A percentile compares a stretch with the other conserved stretches of the same genome.
Evolutionary conservation across 2,113 vertebrate genomes (phyloP).

Genomic region (Poecile atricapillus): DNA sequence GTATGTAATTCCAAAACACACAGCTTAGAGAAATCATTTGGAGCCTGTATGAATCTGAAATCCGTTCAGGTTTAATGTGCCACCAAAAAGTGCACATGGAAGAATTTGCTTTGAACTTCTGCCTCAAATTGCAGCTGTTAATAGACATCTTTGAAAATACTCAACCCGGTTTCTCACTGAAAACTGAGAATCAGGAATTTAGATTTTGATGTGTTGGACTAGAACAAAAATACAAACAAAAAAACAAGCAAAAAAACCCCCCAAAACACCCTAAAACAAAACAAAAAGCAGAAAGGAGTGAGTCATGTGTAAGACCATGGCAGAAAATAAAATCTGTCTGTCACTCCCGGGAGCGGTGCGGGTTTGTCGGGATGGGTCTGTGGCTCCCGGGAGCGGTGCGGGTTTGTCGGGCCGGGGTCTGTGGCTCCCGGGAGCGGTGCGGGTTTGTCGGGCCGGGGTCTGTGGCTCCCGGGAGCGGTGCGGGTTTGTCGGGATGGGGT

Average conservation of each 20-base stretch:
- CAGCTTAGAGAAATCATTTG: neutral
- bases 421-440: neutral
- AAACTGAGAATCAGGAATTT: neutral
- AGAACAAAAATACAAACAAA: neutral
- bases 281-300: neutral
- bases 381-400: neutral
- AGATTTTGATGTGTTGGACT: neutral
- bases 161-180: neutral
- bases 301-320: neutral
- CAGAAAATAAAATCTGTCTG: neutral
- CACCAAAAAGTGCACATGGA: neutral
- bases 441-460: neutral
- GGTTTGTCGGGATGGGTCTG: neutral
- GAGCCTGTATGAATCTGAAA: neutral
- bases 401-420: neutral
- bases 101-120: neutral
- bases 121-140: neutral
- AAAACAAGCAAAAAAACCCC: neutral
- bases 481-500: neutral
- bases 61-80: neutral
- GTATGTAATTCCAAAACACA: neutral
- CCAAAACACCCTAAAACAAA: neutral
- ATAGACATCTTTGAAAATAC: neutral
- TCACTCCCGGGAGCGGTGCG: neutral
- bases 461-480: neutral